phyloP scores from a whole-genome alignment of 2,888 invertebrate genomes.

The Megalurothrips usitatus region DNA sequence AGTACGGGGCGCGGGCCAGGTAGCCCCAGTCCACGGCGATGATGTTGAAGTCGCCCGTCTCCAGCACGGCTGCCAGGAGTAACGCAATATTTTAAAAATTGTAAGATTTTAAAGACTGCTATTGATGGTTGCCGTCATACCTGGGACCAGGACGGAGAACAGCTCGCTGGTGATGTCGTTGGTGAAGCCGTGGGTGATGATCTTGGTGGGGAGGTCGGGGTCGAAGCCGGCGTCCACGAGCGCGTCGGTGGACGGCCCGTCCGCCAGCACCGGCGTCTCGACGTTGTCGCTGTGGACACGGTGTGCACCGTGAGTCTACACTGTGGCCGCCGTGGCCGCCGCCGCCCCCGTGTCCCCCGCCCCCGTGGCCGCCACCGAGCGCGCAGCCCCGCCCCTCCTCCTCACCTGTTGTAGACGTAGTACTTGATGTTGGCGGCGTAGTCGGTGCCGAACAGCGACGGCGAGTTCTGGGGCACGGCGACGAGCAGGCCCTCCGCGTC shows the following conservation, averaged over 20 bases:
- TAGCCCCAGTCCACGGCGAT: slow-evolving; percentile 49
- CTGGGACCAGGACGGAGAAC: slow-evolving; percentile 57
- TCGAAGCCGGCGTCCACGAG: slow-evolving; percentile 50
- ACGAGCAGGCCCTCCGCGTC: slow-evolving; percentile 36
- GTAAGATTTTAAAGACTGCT: too few species aligned
- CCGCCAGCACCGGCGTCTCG: slow-evolving; percentile 42
- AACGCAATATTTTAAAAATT: too few species aligned
- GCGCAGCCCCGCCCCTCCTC: neutral
- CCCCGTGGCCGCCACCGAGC: slow-evolving; percentile 34
- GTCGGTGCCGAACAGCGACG: neutral
- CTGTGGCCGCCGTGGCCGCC: too few species aligned
- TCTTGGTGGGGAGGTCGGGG: slow-evolving; percentile 50
- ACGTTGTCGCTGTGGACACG: neutral
- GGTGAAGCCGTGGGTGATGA: slow-evolving; percentile 61
- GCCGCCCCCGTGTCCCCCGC: too few species aligned
- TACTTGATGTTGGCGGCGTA: slow-evolving; percentile 53
- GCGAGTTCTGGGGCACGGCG: slow-evolving; percentile 51
- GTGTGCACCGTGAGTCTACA: neutral
- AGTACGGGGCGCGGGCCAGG: slow-evolving; percentile 45
- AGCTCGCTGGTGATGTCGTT: slow-evolving; percentile 57
- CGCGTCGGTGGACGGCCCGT: slow-evolving; percentile 44
- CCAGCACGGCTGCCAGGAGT: slow-evolving; percentile 39
- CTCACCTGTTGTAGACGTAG: slow-evolving; percentile 59
- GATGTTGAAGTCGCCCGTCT: slow-evolving; percentile 44
- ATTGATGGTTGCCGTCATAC: slow-evolving; percentile 42